Percentiles rank a stretch among this genome's conserved stretches.
These are phyloP conservation scores for Epinephelus awoara DNA, from an alignment of 2,797 vertebrate genomes.

Conservation along the genomic window DNA sequence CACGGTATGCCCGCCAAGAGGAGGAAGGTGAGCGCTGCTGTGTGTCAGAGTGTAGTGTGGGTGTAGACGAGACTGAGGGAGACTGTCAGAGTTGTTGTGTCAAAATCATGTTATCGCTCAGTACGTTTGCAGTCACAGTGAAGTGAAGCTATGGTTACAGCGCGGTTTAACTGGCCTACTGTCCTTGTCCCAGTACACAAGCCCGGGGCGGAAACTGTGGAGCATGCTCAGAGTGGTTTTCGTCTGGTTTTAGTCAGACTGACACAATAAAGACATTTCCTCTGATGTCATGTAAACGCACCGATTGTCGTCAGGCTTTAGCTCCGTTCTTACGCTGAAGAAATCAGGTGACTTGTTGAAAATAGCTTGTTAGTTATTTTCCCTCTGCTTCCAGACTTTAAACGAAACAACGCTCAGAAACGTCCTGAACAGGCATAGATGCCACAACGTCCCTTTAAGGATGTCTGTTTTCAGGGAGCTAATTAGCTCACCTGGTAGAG, in stretches of 20 bases:
- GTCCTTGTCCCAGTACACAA: too few species aligned
- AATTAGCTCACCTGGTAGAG: too few species aligned
- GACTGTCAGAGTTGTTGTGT: background rate
- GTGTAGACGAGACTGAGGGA: background rate
- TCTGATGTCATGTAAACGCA: too few species aligned
- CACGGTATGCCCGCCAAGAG: slow-evolving; percentile 92
- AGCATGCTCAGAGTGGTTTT: too few species aligned
- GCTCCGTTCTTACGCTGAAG: background rate
- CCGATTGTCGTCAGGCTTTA: background rate
- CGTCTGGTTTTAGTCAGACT: too few species aligned
- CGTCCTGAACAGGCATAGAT: background rate
- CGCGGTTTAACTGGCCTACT: too few species aligned
- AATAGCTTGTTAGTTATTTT: background rate
- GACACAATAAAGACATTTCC: too few species aligned
- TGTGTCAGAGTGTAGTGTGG: background rate
- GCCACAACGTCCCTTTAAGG: background rate
- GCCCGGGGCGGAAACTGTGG: too few species aligned
- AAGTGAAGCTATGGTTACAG: too few species aligned
- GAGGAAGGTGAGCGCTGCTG: slow-evolving; percentile 85
- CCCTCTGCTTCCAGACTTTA: background rate
- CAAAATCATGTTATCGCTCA: background rate
- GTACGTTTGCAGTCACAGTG: too few species aligned
- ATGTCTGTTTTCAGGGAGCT: background rate
- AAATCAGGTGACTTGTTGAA: background rate
- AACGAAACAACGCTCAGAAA: background rate